Evolutionary conservation across 2,888 invertebrate species (phyloP).

Genomic region (Drosophila phalerata): DNA sequence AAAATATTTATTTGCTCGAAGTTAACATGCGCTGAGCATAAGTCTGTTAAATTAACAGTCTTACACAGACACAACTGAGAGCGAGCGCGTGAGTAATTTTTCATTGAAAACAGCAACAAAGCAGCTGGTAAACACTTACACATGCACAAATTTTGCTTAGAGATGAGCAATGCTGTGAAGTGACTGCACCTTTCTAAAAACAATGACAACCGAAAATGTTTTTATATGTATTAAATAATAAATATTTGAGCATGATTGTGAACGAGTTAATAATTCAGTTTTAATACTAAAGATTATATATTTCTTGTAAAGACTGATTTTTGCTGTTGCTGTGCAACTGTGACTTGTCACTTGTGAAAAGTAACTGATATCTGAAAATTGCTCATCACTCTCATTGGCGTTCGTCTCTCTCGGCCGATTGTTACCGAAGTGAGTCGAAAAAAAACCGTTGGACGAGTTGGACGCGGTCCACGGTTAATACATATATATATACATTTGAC

Average conservation of each 20-base stretch:
- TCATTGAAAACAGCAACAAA: slow-evolving; percentile 48
- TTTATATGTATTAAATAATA: not conserved
- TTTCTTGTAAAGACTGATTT: not conserved
- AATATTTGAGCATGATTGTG: not conserved
- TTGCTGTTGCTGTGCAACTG: not conserved
- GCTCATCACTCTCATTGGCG: slow-evolving; percentile 43
- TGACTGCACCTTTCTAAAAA: slow-evolving; percentile 7
- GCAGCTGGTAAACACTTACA: slow-evolving; percentile 55
- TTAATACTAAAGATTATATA: not conserved
- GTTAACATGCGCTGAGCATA: slow-evolving; percentile 34
- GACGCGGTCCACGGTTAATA: slow-evolving; percentile 62
- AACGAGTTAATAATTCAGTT: too few relatives aligned
- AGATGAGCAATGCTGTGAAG: slow-evolving; percentile 23
- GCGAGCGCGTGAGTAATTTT: slow-evolving; percentile 38
- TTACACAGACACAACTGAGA: slow-evolving; percentile 28
- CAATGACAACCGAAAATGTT: not conserved
- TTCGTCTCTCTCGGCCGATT: slow-evolving; percentile 41
- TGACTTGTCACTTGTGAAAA: slow-evolving; percentile 12
- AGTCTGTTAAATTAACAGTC: slow-evolving; percentile 56
- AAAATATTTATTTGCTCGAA: not conserved
- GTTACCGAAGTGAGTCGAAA: slow-evolving; percentile 57
- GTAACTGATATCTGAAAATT: slow-evolving; percentile 14
- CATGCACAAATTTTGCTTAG: slow-evolving; percentile 24
- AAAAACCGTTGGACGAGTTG: slow-evolving; percentile 65
- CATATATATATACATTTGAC: slow-evolving; percentile 43